These are phyloP conservation scores for Parnassius mnemosyne DNA, from an alignment of 2,888 invertebrate genomes.

Conservation along the genomic window DNA sequence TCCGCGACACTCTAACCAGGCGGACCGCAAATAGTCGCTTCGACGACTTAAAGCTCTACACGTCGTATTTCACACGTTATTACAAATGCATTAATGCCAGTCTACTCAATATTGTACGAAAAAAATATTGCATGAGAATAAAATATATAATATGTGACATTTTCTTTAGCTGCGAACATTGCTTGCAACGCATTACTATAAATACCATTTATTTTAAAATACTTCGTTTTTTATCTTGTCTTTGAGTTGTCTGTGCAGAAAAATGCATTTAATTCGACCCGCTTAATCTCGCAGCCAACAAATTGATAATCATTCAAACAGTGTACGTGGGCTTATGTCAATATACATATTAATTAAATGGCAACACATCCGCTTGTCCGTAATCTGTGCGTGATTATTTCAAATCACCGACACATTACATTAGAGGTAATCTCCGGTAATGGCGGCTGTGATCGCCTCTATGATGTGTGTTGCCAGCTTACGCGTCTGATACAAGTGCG, in stretches of 20 bases:
- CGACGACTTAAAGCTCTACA: slow-evolving; percentile 3
- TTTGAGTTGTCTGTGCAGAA: too few species aligned
- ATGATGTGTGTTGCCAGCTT: slow-evolving; percentile 56
- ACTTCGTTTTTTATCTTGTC: too few species aligned
- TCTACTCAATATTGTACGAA: slow-evolving; percentile 11
- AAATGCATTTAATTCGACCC: not conserved
- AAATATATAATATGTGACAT: too few species aligned
- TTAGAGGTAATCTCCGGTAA: slow-evolving; percentile 74
- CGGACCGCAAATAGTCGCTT: slow-evolving; percentile 32
- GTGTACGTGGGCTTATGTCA: slow-evolving; percentile 26
- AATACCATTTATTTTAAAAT: too few species aligned
- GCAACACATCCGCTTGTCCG: slow-evolving; percentile 50
- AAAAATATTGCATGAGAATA: not conserved
- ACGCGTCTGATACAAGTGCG: slow-evolving; percentile 29
- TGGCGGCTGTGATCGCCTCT: slow-evolving; percentile 54
- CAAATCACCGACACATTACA: slow-evolving; percentile 75
- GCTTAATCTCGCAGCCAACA: slow-evolving; percentile 4
- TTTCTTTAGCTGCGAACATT: too few species aligned
- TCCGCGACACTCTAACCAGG: slow-evolving; percentile 43
- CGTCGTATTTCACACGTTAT: slow-evolving; percentile 26
- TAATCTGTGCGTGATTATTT: slow-evolving; percentile 77
- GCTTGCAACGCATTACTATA: too few species aligned
- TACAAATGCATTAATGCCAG: slow-evolving; percentile 19
- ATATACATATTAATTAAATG: slow-evolving; percentile 63
- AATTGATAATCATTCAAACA: slow-evolving; percentile 18